Conservation (phyloP, 2,888 invertebrate genomes). For the Megalurothrips usitatus region DNA sequence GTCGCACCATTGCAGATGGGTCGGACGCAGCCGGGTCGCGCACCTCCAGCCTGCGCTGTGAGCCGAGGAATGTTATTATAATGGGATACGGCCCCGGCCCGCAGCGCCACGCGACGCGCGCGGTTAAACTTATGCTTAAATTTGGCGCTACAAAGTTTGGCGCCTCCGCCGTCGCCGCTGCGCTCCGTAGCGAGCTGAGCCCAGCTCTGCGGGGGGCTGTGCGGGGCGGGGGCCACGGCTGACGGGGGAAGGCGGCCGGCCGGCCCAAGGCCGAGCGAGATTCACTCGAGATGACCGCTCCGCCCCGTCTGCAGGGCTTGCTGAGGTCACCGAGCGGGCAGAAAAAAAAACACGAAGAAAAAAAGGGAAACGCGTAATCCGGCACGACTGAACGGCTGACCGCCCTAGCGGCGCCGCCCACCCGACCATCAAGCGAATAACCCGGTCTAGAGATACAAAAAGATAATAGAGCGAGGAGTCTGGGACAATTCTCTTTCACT, state of each 20-base stretch:
- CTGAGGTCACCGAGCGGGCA: too few relatives aligned
- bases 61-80: too few relatives aligned
- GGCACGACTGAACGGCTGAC: not conserved
- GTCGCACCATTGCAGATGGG: not conserved
- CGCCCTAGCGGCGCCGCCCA: too few relatives aligned
- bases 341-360: too few relatives aligned
- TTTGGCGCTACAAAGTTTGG: not conserved
- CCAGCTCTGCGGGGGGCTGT: not conserved
- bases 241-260: not conserved
- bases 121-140: slow-evolving; percentile 1
- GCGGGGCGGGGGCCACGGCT: not conserved
- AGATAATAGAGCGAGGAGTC: too few relatives aligned
- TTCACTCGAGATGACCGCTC: too few relatives aligned
- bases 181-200: too few relatives aligned
- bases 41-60: too few relatives aligned
- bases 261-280: not conserved
- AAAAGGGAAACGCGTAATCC: not conserved
- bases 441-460: too few relatives aligned
- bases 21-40: not conserved
- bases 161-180: not conserved
- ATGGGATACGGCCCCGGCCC: not conserved
- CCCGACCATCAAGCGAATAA: too few relatives aligned
- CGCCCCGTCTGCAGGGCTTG: not conserved
- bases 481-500: too few relatives aligned
- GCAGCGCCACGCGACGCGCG: not conserved